Base-by-base conservation (phyloP, 2,797 vertebrate genomes). In the Lepus oiostolus region DNA sequence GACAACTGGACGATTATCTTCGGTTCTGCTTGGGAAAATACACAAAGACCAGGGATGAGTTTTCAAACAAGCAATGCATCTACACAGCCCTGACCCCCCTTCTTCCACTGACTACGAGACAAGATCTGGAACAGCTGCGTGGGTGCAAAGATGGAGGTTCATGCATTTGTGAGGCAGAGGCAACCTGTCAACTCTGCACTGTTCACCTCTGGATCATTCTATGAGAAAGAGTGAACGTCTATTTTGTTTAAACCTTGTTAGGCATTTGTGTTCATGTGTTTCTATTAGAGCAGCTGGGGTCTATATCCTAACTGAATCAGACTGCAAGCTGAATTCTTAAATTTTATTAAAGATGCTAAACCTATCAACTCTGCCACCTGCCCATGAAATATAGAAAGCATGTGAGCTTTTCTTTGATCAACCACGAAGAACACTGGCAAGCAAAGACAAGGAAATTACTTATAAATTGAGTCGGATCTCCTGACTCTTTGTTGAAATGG, bases 401-500 rank as follows among this genome's bases (percentile, higher is more conserved):
- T n/a, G 4, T 72, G 70, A 74, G 50, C 68, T 4, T 54, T 32
- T 80, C 75, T 77, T 47, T 65, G 71, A 72, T 65, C 70, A 85
- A 95, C n/a, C 35, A 86, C 17, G 65, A 79, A 74, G 30, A 26
- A 65, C 81, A 79, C 1, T 85, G 70, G 75, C 35, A 68, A 14
- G 7, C 42, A 72, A 89, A 91, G 65, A 65, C n/a, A 63, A 91
- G 75, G 17, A 83, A 42, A 62, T 77, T 67, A 60, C 7, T 26
- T 72, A 24, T 28, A 76, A 60, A 24, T 84, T 65, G 63, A 93
- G 32, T 42, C 63, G 76, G 22, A 85, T 77, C 26, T 4, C 14
- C 35, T 70, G 54, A 88, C 19, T 71, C 8, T 91, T 94, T 81
- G 52, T 75, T 90, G 38, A 54, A 90, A 83, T 13, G 79, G 85